Evolutionary conservation across 2,113 vertebrate species (phyloP), one percentile per base, ranked within the genome.

Genomic region (Upupa epops): DNA sequence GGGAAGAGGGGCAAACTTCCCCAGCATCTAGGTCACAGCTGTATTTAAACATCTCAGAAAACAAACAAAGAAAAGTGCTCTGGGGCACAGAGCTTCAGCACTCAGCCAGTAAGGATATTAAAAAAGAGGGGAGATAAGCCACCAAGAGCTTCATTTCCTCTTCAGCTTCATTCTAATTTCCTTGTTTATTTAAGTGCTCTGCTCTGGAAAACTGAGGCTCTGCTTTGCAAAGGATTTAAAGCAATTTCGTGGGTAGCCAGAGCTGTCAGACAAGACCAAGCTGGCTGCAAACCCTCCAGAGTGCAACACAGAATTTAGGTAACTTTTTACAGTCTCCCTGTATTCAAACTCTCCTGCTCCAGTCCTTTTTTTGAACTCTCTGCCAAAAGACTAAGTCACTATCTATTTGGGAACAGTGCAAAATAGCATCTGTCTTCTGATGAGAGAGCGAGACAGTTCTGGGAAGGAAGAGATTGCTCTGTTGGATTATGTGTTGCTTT

Each of bases 31-130:
- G 83, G 92, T 95, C 94, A 90, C 93, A 95, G 93, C 96, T 96
- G 96, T 95, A 92, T 96, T 96, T 88, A 81, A 60, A 88, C 48
- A 87, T 80, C 80, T 94, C 31, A 0, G 64, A 96, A 94, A 92
- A 69, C 78, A 95, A 93, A 95, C 77, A 89, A 42, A 91, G 83
- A 37, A 58, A 79, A 93, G 55, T 59, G 88, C 92, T 93, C 77
- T 51, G 42, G 66, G 94, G 88, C 88, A 90, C 59, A 72, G 59
- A 86, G 81, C 77, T 92, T 93, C 82, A 96, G 80, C 74, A 73
- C 77, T 95, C 74, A 84, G 93, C 63, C 80, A 55, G 86, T 69
- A 55, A 94, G 94, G 94, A 96, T 96, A 96, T 94, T 96, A 96
- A 96, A 96, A 96, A 92, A 74, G 46, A 95, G 85, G 29, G 32